Evolutionary conservation across 37 sponge, comb jelly and placozoan species (phyloP), one percentile per base, ranked within the genome.

Genomic region (Aplysina aerophoba): DNA sequence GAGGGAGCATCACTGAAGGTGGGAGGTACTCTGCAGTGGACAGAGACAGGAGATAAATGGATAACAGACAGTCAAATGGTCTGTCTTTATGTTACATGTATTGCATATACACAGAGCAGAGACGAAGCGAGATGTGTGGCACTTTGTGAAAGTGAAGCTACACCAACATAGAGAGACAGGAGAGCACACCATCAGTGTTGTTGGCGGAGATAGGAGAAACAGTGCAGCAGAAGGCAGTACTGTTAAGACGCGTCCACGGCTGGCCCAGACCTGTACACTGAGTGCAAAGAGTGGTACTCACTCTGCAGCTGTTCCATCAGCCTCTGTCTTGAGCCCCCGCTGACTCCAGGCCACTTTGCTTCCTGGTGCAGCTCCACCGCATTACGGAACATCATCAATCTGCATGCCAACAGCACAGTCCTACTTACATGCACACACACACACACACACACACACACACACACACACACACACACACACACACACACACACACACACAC

Each of bases 281-380:
- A n/a, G n/a, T n/a, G n/a, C n/a, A 57, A 57, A 20, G 63, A 25
- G n/a, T 27, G 27, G 28, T 27, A 73, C 78, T 44, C 73, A 92
- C 97, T 93, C 87, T 95, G 94, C 21, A 98, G 85, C 28, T 94
- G 85, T 54, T 98, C 95, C 88, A 99, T 88, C 19, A 97, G 91
- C 31, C 31, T 79, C 55, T 95, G 87, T 85, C 99, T 86, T 28
- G 94, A 72, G 30, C 90, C 92, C 12, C 95, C 95, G 31, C 72
- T 56, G 19, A 90, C 88, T 12, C 99, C 99, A 38, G 90, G 82
- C 99, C 99, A 99, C 54, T 79, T 87, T 6, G 99, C 95, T 37
- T 73, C 67, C 22, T 56, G 82, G 14, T 83, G 84, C 30, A 99
- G 89, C 81, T 93, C 95, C 27, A 89, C 91, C 62, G 82, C 82